Evolutionary conservation across 2,113 vertebrate species (phyloP).

Genomic region (Chrysochloris asiatica): DNA sequence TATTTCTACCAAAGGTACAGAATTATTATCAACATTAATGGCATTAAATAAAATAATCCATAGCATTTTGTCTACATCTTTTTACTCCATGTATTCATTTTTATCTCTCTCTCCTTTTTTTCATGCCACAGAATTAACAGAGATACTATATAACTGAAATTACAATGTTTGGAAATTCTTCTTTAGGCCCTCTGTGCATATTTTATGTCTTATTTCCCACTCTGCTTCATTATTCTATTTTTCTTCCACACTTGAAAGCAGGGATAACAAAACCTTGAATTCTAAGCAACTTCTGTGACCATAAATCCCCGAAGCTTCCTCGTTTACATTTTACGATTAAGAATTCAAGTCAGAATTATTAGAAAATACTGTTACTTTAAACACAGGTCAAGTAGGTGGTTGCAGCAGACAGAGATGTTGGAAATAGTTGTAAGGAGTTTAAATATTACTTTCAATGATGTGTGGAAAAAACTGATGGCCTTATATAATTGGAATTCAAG

Average conservation of each 20-base stretch:
- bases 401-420: background rate
- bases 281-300: constrained; percentile 17
- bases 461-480: background rate
- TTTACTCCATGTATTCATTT: background rate
- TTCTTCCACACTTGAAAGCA: background rate
- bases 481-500: constrained; percentile 37
- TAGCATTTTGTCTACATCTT: background rate
- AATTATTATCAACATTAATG: background rate
- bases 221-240: background rate
- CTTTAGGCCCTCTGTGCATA: background rate
- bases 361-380: constrained; percentile 18
- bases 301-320: background rate
- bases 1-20: background rate
- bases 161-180: background rate
- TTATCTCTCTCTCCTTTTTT: background rate
- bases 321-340: constrained; percentile 7
- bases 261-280: constrained; percentile 1
- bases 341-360: constrained; percentile 32
- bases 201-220: background rate
- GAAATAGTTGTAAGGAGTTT: constrained; percentile 26
- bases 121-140: constrained; percentile 8
- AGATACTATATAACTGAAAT: background rate
- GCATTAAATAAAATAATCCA: background rate
- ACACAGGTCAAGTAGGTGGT: constrained; percentile 13
- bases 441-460: constrained; percentile 32